A percentile compares a stretch with the other conserved stretches of the same genome.
Conservation (phyloP, 2,113 vertebrate genomes). For the Podarcis muralis region DNA sequence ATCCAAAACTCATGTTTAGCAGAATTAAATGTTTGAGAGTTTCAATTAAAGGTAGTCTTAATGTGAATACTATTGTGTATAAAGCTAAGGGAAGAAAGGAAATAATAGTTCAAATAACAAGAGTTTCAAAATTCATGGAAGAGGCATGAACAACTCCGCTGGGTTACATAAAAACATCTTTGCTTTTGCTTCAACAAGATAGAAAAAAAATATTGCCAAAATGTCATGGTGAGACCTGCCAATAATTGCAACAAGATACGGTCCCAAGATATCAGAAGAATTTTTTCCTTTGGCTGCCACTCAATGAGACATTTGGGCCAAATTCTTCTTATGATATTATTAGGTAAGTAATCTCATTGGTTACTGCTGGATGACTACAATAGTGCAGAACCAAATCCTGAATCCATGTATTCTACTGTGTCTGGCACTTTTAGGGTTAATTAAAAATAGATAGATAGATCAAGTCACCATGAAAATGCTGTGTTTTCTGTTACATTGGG, state of each 20-base stretch:
- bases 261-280: constrained; percentile 8
- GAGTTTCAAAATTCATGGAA: constrained; percentile 10
- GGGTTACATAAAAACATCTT: constrained; percentile 9
- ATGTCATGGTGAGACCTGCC: constrained; percentile 8
- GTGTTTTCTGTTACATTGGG: background rate
- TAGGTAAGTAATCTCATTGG: background rate
- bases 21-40: background rate
- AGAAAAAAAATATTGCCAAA: background rate
- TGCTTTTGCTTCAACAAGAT: background rate
- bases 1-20: background rate
- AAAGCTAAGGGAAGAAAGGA: background rate
- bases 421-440: background rate
- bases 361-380: background rate
- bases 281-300: constrained; percentile 1
- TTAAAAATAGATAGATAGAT: background rate
- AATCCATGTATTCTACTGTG: background rate
- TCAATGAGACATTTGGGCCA: background rate
- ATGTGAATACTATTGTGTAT: background rate
- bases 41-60: background rate
- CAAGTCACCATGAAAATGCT: background rate
- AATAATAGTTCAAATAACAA: background rate
- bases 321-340: background rate
- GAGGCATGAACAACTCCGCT: background rate
- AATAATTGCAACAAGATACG: constrained; percentile 2
- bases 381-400: background rate